These are phyloP conservation scores for Hydrotaea cyrtoneurina DNA, from an alignment of 2,888 invertebrate genomes.

Conservation along the genomic window DNA sequence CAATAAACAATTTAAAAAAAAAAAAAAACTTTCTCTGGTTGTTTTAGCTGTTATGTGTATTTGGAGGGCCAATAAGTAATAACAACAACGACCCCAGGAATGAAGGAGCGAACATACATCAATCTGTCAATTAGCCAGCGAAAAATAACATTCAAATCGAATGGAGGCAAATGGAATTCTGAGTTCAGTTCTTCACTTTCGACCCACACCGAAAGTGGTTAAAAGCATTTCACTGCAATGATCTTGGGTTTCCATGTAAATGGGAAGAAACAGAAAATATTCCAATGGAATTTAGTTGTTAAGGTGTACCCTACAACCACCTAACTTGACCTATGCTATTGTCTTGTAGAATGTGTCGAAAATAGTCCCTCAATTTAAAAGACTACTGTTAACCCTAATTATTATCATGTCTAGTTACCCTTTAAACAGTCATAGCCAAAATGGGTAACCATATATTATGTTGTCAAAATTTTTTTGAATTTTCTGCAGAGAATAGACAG, in stretches of 20 bases:
- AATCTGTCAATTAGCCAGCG: constrained; percentile 60
- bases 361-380: no score
- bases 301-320: no score
- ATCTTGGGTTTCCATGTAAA: background rate
- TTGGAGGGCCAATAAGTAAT: background rate
- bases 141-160: constrained; percentile 16
- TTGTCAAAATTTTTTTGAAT: no score
- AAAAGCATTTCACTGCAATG: constrained; percentile 44
- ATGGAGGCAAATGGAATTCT: constrained; percentile 15
- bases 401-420: no score
- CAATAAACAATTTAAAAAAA: constrained; percentile 40
- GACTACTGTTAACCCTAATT: no score
- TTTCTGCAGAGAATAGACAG: no score
- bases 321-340: no score
- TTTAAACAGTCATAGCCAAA: no score
- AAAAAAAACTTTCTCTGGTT: constrained; percentile 39
- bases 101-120: constrained; percentile 48
- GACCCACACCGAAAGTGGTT: constrained; percentile 33
- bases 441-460: no score
- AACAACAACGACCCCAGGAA: background rate
- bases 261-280: no score
- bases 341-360: no score
- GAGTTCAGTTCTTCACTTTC: background rate
- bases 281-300: no score
- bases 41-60: background rate